These are phyloP conservation scores for Xiphorhynchus erythropygius DNA, from an alignment of 2,797 vertebrate species.

Conservation along the genomic window DNA sequence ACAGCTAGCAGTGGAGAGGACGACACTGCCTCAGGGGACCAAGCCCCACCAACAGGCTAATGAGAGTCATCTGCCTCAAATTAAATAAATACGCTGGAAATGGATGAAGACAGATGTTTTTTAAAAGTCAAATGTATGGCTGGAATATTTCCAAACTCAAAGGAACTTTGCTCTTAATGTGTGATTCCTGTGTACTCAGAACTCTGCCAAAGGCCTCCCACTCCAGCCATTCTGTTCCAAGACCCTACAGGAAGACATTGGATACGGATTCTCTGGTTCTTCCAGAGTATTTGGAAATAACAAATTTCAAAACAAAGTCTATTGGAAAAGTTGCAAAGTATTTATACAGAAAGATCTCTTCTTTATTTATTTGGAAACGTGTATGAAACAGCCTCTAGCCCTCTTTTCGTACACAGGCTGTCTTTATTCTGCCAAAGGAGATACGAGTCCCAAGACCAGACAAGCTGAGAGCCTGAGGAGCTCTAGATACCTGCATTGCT, in stretches of 20 bases:
- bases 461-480: background rate
- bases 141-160: constrained; percentile 9
- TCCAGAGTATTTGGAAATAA: background rate
- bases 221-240: background rate
- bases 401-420: background rate
- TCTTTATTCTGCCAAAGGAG: background rate
- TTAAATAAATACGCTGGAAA: background rate
- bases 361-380: background rate
- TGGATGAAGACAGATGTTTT: background rate
- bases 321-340: background rate
- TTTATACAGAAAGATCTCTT: background rate
- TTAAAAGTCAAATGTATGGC: background rate
- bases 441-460: background rate
- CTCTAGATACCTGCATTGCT: background rate
- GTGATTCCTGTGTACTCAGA: background rate
- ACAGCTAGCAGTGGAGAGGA: background rate
- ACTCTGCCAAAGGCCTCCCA: background rate
- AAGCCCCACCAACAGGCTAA: background rate
- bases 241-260: background rate
- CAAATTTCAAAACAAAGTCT: background rate
- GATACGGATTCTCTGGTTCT: background rate
- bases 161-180: constrained; percentile 23
- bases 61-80: background rate
- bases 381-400: background rate
- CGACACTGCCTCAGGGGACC: background rate